Percentiles rank a stretch among this genome's conserved stretches.
phyloP scores from a whole-genome alignment of 1,140 invertebrate species.

The Cheumatopsyche charites region DNA sequence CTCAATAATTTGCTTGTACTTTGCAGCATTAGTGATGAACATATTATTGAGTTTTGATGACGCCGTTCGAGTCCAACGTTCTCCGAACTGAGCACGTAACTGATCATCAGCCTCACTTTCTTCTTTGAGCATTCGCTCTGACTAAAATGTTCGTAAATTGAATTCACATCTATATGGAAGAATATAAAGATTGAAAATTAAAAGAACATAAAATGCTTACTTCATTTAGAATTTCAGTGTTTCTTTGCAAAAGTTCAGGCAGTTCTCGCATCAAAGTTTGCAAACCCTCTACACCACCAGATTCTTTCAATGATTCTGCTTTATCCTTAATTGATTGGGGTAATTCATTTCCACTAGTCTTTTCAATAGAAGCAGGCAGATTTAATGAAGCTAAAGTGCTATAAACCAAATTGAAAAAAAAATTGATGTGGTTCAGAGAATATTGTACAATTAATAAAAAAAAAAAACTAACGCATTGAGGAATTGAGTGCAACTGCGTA shows the following conservation, averaged over 20 bases:
- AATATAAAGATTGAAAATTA: background rate
- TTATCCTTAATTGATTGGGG: conserved; percentile 92
- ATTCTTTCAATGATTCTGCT: conserved; percentile 71
- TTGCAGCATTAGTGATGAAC: conserved; percentile 82
- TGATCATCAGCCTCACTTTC: conserved; percentile 91
- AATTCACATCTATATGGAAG: background rate
- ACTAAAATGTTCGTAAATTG: conserved; percentile 56
- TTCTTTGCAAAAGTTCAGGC: conserved; percentile 88
- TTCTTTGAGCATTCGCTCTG: conserved; percentile 86
- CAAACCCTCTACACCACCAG: conserved; percentile 71
- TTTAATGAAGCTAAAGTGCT: conserved; percentile 92
- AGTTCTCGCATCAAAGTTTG: conserved; percentile 76
- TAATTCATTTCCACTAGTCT: conserved; percentile 74
- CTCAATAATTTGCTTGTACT: conserved; percentile 92
- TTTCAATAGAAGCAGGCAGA: conserved; percentile 96
- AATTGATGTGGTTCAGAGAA: background rate
- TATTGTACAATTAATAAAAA: conserved; percentile 36
- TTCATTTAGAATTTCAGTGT: conserved; percentile 95
- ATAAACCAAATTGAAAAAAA: conserved; percentile 46
- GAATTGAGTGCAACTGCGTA: conserved; percentile 88
- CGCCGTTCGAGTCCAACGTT: conserved; percentile 87
- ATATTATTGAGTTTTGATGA: conserved; percentile 89
- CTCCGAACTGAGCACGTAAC: conserved; percentile 87
- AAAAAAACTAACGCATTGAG: conserved; percentile 75
- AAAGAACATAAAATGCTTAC: conserved; percentile 60